Base-by-base conservation (phyloP, 2,113 vertebrate genomes). In the Solea solea region DNA sequence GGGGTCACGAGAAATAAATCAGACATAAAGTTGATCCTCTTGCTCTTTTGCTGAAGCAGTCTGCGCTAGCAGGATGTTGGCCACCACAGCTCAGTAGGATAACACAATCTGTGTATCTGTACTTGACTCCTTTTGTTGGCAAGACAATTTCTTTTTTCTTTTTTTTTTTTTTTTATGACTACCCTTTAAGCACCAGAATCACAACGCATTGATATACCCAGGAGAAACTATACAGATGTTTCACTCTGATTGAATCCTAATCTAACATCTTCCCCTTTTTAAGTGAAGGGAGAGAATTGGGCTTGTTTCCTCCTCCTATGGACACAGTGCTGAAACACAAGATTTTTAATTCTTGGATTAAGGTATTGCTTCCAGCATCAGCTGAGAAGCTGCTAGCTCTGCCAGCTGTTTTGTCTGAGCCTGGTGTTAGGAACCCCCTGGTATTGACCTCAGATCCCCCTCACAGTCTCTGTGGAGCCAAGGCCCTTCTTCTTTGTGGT, bases 1-100 rank as follows among this genome's bases (percentile, higher is more conserved):
- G 78, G 8, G 89, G 87, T 93, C 91, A 94, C 88, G 86, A 87
- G 89, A 93, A 91, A 90, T 91, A 90, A 92, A 92, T 93, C 86
- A 92, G 90, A 90, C 80, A 71, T 83, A 88, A 82, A 84, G 75
- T 63, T 61, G 74, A 86, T 89, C 81, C 69, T 82, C 27, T 76
- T 73, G 80, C 81, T 85, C 44, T 62, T 72, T 63, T 25, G 25
- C 64, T 64, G 51, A 72, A 74, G 45, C 67, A 60, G 61, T 69
- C 66, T 69, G 69, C 71, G 78, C 69, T 69, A 44, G 44, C 50
- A 68, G 78, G 60, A 82, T 58, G 27, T 39, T 49, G 3, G 53
- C 25, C 9, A 44, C 72, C 3, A 11, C 54, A 64, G 54, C 69
- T 52, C 34, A 12, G 12, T 15, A 84, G 69, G 73, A 57, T 39